Percentiles rank a stretch among this genome's conserved stretches.
Evolutionary conservation across 2,888 invertebrate genomes (phyloP).

Genomic region (Melieria picta): DNA sequence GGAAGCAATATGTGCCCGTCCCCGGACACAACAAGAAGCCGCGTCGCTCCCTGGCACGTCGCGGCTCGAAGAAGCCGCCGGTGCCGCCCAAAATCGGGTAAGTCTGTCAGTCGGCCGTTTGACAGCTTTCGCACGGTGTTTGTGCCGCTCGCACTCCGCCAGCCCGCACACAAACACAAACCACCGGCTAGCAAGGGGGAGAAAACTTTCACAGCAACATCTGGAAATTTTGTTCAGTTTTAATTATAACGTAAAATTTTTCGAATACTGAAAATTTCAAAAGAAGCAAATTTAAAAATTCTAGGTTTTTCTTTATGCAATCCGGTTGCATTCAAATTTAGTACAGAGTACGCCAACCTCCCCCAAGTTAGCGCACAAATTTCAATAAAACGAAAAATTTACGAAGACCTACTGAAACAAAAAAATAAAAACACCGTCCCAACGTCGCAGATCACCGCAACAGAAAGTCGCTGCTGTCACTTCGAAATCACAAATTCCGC

Average conservation of each 20-base stretch:
- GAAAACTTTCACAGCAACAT: conserved; percentile 24
- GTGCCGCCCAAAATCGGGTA: conserved; percentile 34
- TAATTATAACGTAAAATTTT: conserved; percentile 38
- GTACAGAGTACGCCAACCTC: conserved; percentile 16
- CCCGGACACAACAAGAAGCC: conserved; percentile 29
- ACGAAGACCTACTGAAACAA: too few species aligned
- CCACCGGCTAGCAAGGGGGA: conserved; percentile 27
- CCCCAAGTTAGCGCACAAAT: background rate
- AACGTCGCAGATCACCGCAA: conserved; percentile 1
- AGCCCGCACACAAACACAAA: conserved; percentile 12
- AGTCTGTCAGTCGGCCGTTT: conserved; percentile 21
- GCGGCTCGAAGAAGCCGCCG: conserved; percentile 33
- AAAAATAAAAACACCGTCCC: background rate
- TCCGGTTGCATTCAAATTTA: conserved; percentile 35
- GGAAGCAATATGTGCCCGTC: background rate
- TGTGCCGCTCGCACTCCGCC: background rate
- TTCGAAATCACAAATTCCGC: conserved; percentile 41
- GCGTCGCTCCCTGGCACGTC: conserved; percentile 34
- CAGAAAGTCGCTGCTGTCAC: conserved; percentile 21
- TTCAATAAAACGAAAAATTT: too few species aligned
- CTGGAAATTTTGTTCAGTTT: conserved; percentile 32
- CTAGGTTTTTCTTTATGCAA: conserved; percentile 34
- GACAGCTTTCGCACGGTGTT: background rate
- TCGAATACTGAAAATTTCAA: conserved; percentile 39
- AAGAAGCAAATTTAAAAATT: conserved; percentile 35